A percentile compares a stretch with the other conserved stretches of the same genome.
Evolutionary conservation across 2,888 invertebrate genomes (phyloP).

Genomic region (Trichogramma evanescens): DNA sequence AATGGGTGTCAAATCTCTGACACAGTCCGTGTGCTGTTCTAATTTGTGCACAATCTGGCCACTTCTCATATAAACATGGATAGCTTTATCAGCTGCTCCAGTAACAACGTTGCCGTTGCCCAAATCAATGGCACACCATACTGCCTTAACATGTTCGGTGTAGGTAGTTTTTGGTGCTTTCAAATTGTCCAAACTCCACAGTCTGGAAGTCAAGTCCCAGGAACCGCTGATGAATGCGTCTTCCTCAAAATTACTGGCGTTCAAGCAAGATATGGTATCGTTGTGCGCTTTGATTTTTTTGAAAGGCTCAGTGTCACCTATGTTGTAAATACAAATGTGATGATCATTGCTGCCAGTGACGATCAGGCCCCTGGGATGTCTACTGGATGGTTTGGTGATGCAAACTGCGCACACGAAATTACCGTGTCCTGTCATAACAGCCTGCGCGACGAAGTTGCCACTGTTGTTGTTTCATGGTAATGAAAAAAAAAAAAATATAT

Average conservation of each 20-base stretch:
- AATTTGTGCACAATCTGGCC: constrained; percentile 48
- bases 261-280: constrained; percentile 60
- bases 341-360: constrained; percentile 87
- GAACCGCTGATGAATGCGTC: constrained; percentile 72
- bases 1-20: constrained; percentile 69
- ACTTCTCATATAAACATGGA: constrained; percentile 72
- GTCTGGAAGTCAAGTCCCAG: constrained; percentile 84
- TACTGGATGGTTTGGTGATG: constrained; percentile 63
- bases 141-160: constrained; percentile 58
- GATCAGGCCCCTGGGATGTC: constrained; percentile 70
- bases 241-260: constrained; percentile 43
- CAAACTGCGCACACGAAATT: constrained; percentile 82
- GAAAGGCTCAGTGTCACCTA: constrained; percentile 62
- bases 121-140: constrained; percentile 71
- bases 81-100: constrained; percentile 87
- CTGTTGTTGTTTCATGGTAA: constrained; percentile 2
- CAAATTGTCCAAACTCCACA: constrained; percentile 63
- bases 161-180: constrained; percentile 31
- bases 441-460: constrained; percentile 53
- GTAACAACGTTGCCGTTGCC: constrained; percentile 65
- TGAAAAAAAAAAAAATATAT: constrained; percentile 5
- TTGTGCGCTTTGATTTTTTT: constrained; percentile 70
- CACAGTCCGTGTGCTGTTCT: constrained; percentile 86
- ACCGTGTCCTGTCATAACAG: constrained; percentile 70
- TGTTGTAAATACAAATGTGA: constrained; percentile 70